Percentiles rank a stretch among this genome's conserved stretches.
phyloP scores from a whole-genome alignment of 2,888 invertebrate species.

The Linyphia triangularis region DNA sequence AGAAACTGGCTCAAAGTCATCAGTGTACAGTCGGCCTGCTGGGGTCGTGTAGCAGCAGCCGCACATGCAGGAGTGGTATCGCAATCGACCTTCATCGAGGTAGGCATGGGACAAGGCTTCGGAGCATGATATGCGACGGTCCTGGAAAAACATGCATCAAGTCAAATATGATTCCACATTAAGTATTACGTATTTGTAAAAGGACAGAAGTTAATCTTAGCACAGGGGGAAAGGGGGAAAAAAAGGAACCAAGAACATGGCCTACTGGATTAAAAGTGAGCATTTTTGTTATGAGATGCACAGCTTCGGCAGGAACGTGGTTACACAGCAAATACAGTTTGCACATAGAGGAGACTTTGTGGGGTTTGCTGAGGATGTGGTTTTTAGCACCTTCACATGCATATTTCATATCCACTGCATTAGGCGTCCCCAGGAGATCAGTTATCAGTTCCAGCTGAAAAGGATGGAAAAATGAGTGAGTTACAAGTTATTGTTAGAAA shows the following conservation, averaged over 20 bases:
- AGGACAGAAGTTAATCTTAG: background rate
- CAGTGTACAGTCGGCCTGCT: constrained; percentile 89
- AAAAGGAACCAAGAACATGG: constrained; percentile 74
- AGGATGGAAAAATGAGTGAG: background rate
- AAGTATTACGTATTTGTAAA: background rate
- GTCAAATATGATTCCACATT: background rate
- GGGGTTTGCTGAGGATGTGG: constrained; percentile 93
- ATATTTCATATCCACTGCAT: constrained; percentile 96
- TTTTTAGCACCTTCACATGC: constrained; percentile 97
- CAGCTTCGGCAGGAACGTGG: constrained; percentile 98
- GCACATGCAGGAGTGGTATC: constrained; percentile 99
- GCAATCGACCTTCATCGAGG: constrained; percentile 96
- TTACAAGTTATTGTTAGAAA: too few relatives aligned
- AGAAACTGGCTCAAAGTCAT: constrained; percentile 95
- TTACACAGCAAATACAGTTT: constrained; percentile 94
- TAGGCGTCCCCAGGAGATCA: constrained; percentile 97
- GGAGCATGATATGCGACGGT: constrained; percentile 95
- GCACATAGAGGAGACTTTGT: constrained; percentile 91
- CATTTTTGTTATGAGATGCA: constrained; percentile 98
- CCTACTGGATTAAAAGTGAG: constrained; percentile 97
- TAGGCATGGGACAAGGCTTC: constrained; percentile 98
- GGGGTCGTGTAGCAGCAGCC: constrained; percentile 93
- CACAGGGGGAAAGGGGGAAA: background rate
- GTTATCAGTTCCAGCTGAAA: constrained; percentile 96
- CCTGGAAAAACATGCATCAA: constrained; percentile 82